Conservation (phyloP, 1,140 invertebrate genomes). For the Acromyrmex charruanus region DNA sequence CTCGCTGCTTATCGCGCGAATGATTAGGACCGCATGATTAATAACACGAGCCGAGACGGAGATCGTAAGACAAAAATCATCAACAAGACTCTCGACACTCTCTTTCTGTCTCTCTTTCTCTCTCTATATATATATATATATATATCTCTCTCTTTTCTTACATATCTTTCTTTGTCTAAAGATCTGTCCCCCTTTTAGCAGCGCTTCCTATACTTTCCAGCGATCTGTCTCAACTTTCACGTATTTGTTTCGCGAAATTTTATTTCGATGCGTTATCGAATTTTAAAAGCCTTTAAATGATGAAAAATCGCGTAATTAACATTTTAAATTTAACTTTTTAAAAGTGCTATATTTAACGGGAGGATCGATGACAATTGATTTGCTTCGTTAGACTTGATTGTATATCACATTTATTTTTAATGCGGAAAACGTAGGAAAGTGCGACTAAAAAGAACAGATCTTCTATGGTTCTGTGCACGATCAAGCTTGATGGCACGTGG, state of each 20-base stretch:
- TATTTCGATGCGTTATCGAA: background rate
- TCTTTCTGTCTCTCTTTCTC: slow-evolving; percentile 32
- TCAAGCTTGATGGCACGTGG: slow-evolving; percentile 54
- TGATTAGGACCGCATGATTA: slow-evolving; percentile 66
- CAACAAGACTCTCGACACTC: slow-evolving; percentile 54
- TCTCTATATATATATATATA: background rate
- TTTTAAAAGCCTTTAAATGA: too few relatives aligned
- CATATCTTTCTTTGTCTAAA: slow-evolving; percentile 49
- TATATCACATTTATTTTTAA: background rate
- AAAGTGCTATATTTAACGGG: background rate
- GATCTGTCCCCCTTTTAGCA: slow-evolving; percentile 32
- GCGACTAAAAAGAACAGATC: slow-evolving; percentile 42
- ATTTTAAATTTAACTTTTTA: too few relatives aligned
- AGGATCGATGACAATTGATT: background rate
- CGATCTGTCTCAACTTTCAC: background rate
- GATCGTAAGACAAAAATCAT: slow-evolving; percentile 70
- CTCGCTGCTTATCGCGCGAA: slow-evolving; percentile 67
- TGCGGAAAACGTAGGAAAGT: slow-evolving; percentile 36
- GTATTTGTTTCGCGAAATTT: background rate
- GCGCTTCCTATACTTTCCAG: slow-evolving; percentile 27
- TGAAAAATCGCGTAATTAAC: too few relatives aligned
- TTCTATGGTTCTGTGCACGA: slow-evolving; percentile 50
- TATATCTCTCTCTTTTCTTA: slow-evolving; percentile 40
- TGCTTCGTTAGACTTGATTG: background rate
- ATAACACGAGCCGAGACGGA: slow-evolving; percentile 57